These are phyloP conservation scores for Oegoconia quadripuncta DNA, from an alignment of 2,888 invertebrate species.

Conservation along the genomic window DNA sequence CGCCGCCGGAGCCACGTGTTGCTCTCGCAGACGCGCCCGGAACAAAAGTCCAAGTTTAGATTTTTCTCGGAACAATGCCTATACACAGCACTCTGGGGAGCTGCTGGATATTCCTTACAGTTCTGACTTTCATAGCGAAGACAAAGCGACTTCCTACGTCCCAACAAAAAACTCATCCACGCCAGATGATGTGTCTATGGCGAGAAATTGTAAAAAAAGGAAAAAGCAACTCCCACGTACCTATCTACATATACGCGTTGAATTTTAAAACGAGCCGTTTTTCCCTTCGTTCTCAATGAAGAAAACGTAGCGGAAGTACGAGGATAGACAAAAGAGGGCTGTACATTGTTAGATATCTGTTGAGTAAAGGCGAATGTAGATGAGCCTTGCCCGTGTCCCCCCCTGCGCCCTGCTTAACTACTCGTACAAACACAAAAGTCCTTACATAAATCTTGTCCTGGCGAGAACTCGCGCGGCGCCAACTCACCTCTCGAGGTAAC, in stretches of 20 bases:
- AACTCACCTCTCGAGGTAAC: conserved; percentile 58
- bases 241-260: conserved; percentile 47
- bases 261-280: conserved; percentile 67
- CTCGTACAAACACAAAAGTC: conserved; percentile 76
- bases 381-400: conserved; percentile 52
- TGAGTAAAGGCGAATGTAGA: conserved; percentile 69
- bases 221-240: conserved; percentile 46
- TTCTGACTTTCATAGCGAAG: conserved; percentile 72
- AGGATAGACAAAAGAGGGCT: conserved; percentile 66
- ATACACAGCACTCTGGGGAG: conserved; percentile 47
- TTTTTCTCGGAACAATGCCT: conserved; percentile 68
- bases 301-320: conserved; percentile 68
- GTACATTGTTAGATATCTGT: conserved; percentile 66
- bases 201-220: conserved; percentile 71
- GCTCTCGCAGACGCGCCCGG: conserved; percentile 41
- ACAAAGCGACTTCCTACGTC: conserved; percentile 73
- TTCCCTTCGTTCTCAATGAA: conserved; percentile 58
- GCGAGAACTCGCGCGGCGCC: conserved; percentile 59
- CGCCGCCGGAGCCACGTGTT: conserved; percentile 54
- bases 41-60: conserved; percentile 62
- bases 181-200: conserved; percentile 77
- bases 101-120: conserved; percentile 69
- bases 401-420: conserved; percentile 63
- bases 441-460: conserved; percentile 76
- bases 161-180: conserved; percentile 76